Conservation (phyloP, 2,888 invertebrate species). For the Drosophila pseudotakahashii region DNA sequence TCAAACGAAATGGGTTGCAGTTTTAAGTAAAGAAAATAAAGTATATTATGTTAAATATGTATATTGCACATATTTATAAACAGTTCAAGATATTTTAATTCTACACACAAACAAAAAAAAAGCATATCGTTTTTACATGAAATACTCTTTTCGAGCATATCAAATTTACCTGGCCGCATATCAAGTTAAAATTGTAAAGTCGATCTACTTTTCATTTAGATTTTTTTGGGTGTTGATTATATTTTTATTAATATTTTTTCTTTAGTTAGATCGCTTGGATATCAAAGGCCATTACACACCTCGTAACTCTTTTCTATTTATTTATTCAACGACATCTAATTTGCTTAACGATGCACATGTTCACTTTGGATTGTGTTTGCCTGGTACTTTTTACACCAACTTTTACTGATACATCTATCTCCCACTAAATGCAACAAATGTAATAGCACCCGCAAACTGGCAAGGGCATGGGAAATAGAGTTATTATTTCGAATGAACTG, state of each 20-base stretch:
- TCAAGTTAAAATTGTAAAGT: no score
- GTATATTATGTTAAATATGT: no score
- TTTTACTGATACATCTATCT: constrained; percentile 25
- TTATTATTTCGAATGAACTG: constrained; percentile 59
- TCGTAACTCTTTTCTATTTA: not conserved
- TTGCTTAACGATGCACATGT: constrained; percentile 6
- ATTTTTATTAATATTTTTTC: no score
- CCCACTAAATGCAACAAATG: constrained; percentile 22
- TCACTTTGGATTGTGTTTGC: not conserved
- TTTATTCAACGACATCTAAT: not conserved
- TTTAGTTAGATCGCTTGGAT: not conserved
- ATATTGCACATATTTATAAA: no score
- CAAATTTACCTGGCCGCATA: no score
- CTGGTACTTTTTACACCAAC: not conserved
- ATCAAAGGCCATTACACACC: not conserved
- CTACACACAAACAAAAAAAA: no score
- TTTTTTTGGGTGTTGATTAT: no score
- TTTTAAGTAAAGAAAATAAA: not conserved
- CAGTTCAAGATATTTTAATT: no score
- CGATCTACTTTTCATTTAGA: no score
- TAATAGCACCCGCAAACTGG: constrained; percentile 16
- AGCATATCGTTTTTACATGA: no score
- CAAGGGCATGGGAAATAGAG: constrained; percentile 55
- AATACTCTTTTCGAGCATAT: no score
- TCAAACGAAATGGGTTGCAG: not conserved